Percentiles rank a stretch among this genome's conserved stretches.
Evolutionary conservation across 2,797 vertebrate genomes (phyloP).

Genomic region (Chelidonichthys spinosus): DNA sequence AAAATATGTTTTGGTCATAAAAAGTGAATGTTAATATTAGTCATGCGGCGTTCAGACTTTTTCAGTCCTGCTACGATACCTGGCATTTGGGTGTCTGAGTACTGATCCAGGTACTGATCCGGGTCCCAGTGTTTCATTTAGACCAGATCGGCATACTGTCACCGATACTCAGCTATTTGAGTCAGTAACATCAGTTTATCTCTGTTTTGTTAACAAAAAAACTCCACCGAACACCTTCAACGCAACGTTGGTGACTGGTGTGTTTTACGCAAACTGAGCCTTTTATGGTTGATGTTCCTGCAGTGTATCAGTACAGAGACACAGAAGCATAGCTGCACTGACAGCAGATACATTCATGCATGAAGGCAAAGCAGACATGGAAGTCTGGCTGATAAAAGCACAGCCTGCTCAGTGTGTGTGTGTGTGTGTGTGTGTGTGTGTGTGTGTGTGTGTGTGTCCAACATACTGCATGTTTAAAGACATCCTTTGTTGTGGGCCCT

Average conservation of each 20-base stretch:
- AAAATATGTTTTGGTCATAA: no score
- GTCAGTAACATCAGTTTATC: not conserved
- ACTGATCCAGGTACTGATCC: no score
- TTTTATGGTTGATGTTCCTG: conserved; percentile 7
- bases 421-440: conserved; percentile 21
- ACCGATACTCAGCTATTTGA: no score
- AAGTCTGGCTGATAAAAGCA: conserved; percentile 55
- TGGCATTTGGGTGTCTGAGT: no score
- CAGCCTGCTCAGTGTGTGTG: conserved; percentile 15
- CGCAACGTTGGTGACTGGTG: no score
- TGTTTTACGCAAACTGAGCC: not conserved
- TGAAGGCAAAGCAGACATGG: conserved; percentile 53
- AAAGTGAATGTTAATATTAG: no score
- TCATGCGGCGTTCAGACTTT: no score
- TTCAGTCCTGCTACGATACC: no score
- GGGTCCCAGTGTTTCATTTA: no score
- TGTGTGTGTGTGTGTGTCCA: conserved; percentile 26
- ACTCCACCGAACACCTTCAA: not conserved
- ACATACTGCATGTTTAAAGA: conserved; percentile 50
- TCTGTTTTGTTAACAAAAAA: not conserved
- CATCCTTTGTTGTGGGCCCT: conserved; percentile 48
- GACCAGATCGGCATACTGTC: no score
- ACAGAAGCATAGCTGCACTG: conserved; percentile 16
- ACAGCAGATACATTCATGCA: conserved; percentile 44
- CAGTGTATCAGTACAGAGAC: conserved; percentile 12